Conservation (phyloP, 2,888 invertebrate genomes). For the Oxytorus armatus region DNA sequence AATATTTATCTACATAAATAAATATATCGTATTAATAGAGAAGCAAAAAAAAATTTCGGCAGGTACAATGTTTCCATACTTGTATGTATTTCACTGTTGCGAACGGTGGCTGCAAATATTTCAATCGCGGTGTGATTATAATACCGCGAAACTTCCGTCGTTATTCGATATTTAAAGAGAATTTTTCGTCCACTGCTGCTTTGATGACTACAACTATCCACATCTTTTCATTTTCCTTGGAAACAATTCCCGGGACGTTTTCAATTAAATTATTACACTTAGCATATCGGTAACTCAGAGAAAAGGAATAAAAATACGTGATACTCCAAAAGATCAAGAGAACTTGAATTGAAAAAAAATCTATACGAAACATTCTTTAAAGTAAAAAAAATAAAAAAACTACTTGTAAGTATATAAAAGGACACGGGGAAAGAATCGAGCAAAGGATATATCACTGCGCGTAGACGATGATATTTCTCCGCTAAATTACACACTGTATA, state of each 20-base stretch:
- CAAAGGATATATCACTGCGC: too few species aligned
- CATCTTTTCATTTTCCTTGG: constrained; percentile 10
- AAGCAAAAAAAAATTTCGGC: too few species aligned
- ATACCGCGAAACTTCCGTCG: constrained; percentile 48
- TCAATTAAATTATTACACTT: constrained; percentile 32
- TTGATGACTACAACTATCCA: neutral
- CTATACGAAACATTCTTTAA: constrained; percentile 2
- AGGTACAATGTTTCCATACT: neutral
- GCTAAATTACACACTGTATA: constrained; percentile 32
- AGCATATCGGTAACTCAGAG: constrained; percentile 55
- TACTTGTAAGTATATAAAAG: neutral
- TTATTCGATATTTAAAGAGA: constrained; percentile 29
- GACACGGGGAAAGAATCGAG: neutral
- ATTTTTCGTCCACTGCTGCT: neutral
- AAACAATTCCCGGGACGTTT: neutral
- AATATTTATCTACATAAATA: too few species aligned
- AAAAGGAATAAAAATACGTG: constrained; percentile 7
- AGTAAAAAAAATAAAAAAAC: constrained; percentile 4
- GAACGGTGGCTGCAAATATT: constrained; percentile 2
- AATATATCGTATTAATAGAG: too few species aligned
- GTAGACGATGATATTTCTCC: constrained; percentile 4
- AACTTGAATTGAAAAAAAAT: constrained; percentile 23
- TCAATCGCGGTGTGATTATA: neutral
- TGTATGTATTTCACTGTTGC: neutral
- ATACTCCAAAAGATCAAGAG: constrained; percentile 27